Evolutionary conservation across 2,888 invertebrate genomes (phyloP), one percentile per base, ranked within the genome.

Genomic region (Nomada ferruginata): DNA sequence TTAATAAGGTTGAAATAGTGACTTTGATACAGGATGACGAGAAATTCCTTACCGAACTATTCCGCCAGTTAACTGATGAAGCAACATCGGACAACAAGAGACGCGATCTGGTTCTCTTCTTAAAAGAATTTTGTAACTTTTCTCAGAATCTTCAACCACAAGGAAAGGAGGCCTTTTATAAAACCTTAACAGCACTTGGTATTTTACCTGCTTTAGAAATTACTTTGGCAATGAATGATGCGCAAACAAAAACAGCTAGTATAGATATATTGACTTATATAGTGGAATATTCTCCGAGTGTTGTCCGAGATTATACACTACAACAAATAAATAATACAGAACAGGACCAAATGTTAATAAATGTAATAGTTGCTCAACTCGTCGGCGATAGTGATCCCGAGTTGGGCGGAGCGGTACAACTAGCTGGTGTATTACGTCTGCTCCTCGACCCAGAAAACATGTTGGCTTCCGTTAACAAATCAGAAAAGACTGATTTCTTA

Each of bases 1-100:
- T 99, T 95, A 99, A 99, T 95, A 99, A 99, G 95, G 98, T 99
- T 93, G 99, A 99, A 95, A 99, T 99, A 94, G 99, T 99, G 89
- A 98, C 98, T 89, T 96, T 98, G 92, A 97, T 99, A 94, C 97
- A 99, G 95, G 99, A 99, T 92, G 99, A 99, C 95, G 99, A 99
- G 91, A 97, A 97, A 93, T 98, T 99, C 95, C 95, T 99, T 93
- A 96, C 97, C 74, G 98, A 99, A 94, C 95, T 99, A 90, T 99
- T 99, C 95, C 96, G 97, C 82, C 96, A 98, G 94, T 95, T 99
- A 91, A 98, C 97, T 88, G 98, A 98, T 94, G 97, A 97, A 91
- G 96, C 96, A 89, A 98, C 98, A 60, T 96, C 97, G 42, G 96
- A 98, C 88, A 94, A 95, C 18, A 97, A 98, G 93, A 95, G 99